A percentile compares a stretch with the other conserved stretches of the same genome.
phyloP scores from a whole-genome alignment of 1,140 invertebrate genomes.

The Alviniconcha marisindica region DNA sequence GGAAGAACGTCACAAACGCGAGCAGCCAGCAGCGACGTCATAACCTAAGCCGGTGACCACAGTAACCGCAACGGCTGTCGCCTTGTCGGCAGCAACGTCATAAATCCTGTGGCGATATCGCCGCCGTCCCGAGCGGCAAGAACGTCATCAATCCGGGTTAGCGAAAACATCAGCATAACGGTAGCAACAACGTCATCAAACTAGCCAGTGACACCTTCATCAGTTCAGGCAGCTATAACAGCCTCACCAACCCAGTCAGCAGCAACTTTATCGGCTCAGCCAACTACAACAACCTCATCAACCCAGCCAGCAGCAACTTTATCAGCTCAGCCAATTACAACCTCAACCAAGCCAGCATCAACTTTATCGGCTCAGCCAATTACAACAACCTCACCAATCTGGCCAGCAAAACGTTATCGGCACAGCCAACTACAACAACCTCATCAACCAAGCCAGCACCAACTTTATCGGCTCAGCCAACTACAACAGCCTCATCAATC shows the following conservation, averaged over 20 bases:
- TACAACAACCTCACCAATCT: not conserved
- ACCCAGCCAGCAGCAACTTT: too few species aligned
- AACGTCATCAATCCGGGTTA: too few species aligned
- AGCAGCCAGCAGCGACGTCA: too few species aligned
- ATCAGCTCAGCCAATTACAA: too few species aligned
- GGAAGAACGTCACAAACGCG: too few species aligned
- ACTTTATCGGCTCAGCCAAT: not conserved
- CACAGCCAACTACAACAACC: not conserved
- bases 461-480: too few species aligned
- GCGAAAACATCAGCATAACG: too few species aligned
- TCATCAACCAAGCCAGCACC: not conserved
- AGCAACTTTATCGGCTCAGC: too few species aligned
- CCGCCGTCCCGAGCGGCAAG: too few species aligned
- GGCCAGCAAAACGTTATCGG: not conserved
- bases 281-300: not conserved
- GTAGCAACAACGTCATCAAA: not conserved
- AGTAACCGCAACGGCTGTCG: not conserved
- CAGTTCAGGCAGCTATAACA: not conserved
- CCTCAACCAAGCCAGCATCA: not conserved
- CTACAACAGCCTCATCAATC: not conserved
- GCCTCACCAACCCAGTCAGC: not conserved
- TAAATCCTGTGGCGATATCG: too few species aligned
- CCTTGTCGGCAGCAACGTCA: not conserved
- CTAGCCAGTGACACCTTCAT: not conserved
- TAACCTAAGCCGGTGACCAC: too few species aligned